These are phyloP conservation scores for Stenolophus ochropezus DNA, from an alignment of 2,888 invertebrate species.

Conservation along the genomic window DNA sequence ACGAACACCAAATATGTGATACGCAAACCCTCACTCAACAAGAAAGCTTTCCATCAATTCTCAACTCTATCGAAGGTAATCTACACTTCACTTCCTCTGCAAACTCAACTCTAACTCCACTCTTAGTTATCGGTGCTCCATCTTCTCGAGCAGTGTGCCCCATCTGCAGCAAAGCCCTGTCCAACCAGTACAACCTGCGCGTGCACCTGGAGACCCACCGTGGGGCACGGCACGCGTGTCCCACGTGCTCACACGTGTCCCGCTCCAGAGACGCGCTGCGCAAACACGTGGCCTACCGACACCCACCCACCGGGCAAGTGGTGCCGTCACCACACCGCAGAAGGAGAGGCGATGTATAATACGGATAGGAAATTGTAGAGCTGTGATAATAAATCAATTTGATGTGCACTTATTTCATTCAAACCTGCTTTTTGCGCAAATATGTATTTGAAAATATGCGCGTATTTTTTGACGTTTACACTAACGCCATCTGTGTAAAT, in stretches of 20 bases:
- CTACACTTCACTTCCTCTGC: conserved; percentile 63
- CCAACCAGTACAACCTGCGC: conserved; percentile 92
- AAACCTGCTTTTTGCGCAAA: neutral
- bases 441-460: too few species aligned
- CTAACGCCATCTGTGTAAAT: too few species aligned
- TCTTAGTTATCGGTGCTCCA: neutral
- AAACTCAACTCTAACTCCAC: neutral
- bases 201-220: conserved; percentile 95
- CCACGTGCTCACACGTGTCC: conserved; percentile 90
- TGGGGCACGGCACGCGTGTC: conserved; percentile 90
- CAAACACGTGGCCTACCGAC: conserved; percentile 92
- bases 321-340: neutral
- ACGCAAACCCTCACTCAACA: neutral
- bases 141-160: conserved; percentile 75
- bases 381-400: conserved; percentile 54
- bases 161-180: conserved; percentile 90
- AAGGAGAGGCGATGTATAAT: neutral
- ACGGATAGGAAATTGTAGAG: neutral
- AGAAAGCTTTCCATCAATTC: neutral
- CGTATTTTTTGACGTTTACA: too few species aligned
- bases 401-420: neutral
- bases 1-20: conserved; percentile 10
- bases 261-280: conserved; percentile 90
- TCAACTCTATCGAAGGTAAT: conserved; percentile 5
- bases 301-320: conserved; percentile 73